Evolutionary conservation across 1,140 invertebrate species (phyloP).

Genomic region (Sinella curviseta): DNA sequence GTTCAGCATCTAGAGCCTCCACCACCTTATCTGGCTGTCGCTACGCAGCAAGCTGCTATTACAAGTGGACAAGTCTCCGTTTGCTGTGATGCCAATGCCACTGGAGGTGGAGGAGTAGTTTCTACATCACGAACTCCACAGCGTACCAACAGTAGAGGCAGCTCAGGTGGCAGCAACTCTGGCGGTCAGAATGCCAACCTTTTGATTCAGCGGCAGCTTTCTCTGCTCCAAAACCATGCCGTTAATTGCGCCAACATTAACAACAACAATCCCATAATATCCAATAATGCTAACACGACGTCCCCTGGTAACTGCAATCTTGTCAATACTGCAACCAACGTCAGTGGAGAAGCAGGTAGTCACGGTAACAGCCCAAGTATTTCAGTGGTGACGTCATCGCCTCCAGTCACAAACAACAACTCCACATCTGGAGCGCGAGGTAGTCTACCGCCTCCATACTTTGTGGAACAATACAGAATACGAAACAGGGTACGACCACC

Average conservation of each 20-base stretch:
- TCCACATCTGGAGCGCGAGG: background rate
- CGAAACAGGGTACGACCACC: background rate
- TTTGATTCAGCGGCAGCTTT: background rate
- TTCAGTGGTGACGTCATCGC: too few species aligned
- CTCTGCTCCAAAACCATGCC: background rate
- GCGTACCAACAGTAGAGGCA: background rate
- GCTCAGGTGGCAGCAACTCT: background rate
- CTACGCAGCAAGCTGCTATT: background rate
- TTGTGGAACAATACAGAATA: slow-evolving; percentile 21
- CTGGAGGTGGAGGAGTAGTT: background rate
- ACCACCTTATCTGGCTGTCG: background rate
- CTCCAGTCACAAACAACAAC: background rate
- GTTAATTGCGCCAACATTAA: background rate
- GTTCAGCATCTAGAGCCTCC: background rate
- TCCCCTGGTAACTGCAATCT: background rate
- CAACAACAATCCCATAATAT: background rate
- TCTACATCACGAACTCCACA: background rate
- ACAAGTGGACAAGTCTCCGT: too few species aligned
- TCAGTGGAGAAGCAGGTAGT: too few species aligned
- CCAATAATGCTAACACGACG: background rate
- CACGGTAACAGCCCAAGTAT: too few species aligned
- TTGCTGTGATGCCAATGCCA: background rate
- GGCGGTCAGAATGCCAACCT: background rate
- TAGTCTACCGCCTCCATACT: slow-evolving; percentile 3
- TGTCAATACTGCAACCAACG: too few species aligned